Evolutionary conservation across 2,797 vertebrate genomes (phyloP).

Genomic region (Myotis planiceps): DNA sequence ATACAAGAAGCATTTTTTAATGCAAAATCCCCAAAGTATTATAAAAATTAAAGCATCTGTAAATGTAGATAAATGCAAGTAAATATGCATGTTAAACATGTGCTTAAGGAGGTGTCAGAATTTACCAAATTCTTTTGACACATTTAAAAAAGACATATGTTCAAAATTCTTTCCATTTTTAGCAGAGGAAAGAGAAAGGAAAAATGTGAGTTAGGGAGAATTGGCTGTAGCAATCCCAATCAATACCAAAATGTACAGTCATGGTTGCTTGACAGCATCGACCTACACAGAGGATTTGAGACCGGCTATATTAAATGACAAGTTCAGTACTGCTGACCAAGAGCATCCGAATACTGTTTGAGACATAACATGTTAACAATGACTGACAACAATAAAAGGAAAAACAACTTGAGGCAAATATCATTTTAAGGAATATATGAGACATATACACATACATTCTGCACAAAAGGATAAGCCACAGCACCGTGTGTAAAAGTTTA

Average conservation of each 20-base stretch:
- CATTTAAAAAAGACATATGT: conserved; percentile 81
- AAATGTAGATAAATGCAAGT: conserved; percentile 75
- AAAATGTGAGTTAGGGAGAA: conserved; percentile 86
- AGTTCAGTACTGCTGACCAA: conserved; percentile 86
- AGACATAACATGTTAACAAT: conserved; percentile 84
- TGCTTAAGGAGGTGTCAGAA: conserved; percentile 76
- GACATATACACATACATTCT: conserved; percentile 74
- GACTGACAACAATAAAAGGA: conserved; percentile 70
- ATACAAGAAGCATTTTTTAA: conserved; percentile 64
- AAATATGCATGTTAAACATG: conserved; percentile 73
- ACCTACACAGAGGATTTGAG: conserved; percentile 87
- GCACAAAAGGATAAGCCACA: conserved; percentile 89
- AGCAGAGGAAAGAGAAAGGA: conserved; percentile 82
- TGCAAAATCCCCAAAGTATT: conserved; percentile 63
- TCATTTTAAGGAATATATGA: conserved; percentile 67
- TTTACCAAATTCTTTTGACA: conserved; percentile 81
- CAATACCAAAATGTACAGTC: conserved; percentile 91
- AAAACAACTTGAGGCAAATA: conserved; percentile 70
- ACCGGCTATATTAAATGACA: conserved; percentile 87
- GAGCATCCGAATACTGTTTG: conserved; percentile 83
- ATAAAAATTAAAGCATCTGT: conserved; percentile 71
- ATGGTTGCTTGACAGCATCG: conserved; percentile 89
- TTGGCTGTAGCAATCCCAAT: conserved; percentile 88
- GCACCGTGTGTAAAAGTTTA: conserved; percentile 89
- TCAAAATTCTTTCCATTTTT: conserved; percentile 82